These are phyloP conservation scores for Branchellion lobata DNA, from an alignment of 2,888 invertebrate genomes.

Conservation along the genomic window DNA sequence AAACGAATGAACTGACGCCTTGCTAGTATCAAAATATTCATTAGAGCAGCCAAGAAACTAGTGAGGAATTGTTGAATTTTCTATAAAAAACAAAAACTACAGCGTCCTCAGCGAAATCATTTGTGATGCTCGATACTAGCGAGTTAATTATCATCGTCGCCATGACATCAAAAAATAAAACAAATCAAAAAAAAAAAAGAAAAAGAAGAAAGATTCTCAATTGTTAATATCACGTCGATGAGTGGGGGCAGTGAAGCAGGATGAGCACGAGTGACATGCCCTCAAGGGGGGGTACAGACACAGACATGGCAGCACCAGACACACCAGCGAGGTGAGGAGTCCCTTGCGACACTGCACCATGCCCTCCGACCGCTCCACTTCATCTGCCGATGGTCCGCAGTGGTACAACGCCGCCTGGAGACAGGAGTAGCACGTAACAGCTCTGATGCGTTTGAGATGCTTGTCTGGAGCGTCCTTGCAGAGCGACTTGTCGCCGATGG, in stretches of 20 bases:
- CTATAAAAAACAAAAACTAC: too few species aligned
- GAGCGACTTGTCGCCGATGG: not conserved
- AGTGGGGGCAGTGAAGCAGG: not conserved
- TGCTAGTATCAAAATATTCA: too few species aligned
- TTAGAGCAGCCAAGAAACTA: too few species aligned
- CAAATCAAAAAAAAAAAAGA: constrained; percentile 6
- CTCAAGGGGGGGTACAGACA: constrained; percentile 32
- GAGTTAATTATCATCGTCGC: constrained; percentile 3
- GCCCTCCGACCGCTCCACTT: not conserved
- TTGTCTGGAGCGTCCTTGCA: constrained; percentile 38
- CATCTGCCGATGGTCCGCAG: not conserved
- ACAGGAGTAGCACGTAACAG: constrained; percentile 23
- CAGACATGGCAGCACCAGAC: constrained; percentile 35
- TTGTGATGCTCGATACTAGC: too few species aligned
- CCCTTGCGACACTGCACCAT: constrained; percentile 8
- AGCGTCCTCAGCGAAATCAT: too few species aligned
- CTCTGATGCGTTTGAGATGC: constrained; percentile 25
- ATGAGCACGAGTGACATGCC: constrained; percentile 28
- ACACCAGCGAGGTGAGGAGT: constrained; percentile 22
- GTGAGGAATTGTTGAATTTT: too few species aligned
- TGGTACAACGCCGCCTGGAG: constrained; percentile 38
- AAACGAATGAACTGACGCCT: too few species aligned
- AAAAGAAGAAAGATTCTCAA: not conserved
- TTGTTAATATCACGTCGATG: constrained; percentile 13
- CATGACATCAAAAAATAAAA: not conserved